Percentiles rank a stretch among this genome's conserved stretches.
Evolutionary conservation across 2,113 vertebrate species (phyloP).

Genomic region (Anoura caudifer): DNA sequence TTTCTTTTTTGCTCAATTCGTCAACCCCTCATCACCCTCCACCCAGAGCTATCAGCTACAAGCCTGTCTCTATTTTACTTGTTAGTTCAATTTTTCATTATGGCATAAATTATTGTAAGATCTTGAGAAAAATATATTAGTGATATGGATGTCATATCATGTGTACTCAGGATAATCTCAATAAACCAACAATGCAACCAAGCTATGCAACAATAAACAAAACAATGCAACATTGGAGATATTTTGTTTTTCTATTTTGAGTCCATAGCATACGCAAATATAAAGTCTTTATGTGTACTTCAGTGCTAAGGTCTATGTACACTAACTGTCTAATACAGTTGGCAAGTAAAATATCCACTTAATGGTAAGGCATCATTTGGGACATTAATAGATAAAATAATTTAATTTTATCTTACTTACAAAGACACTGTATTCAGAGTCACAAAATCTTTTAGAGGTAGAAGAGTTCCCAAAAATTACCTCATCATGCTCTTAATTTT

Average conservation of each 20-base stretch:
- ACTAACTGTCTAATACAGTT: background rate
- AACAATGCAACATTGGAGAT: background rate
- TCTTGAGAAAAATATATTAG: background rate
- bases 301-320: background rate
- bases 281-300: background rate
- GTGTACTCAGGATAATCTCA: background rate
- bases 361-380: background rate
- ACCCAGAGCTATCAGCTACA: no score
- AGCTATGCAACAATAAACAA: background rate
- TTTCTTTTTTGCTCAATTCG: no score
- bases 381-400: background rate
- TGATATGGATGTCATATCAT: background rate
- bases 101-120: background rate
- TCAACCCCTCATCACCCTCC: no score
- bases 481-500: background rate
- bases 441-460: background rate
- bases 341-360: constrained; percentile 14
- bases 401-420: background rate
- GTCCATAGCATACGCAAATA: background rate
- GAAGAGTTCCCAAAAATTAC: background rate
- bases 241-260: background rate
- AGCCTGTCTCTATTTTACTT: no score
- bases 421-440: constrained; percentile 20
- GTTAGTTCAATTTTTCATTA: background rate
- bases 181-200: background rate